These are phyloP conservation scores for Ryuthela nishihirai DNA, from an alignment of 2,888 invertebrate genomes.

Conservation along the genomic window DNA sequence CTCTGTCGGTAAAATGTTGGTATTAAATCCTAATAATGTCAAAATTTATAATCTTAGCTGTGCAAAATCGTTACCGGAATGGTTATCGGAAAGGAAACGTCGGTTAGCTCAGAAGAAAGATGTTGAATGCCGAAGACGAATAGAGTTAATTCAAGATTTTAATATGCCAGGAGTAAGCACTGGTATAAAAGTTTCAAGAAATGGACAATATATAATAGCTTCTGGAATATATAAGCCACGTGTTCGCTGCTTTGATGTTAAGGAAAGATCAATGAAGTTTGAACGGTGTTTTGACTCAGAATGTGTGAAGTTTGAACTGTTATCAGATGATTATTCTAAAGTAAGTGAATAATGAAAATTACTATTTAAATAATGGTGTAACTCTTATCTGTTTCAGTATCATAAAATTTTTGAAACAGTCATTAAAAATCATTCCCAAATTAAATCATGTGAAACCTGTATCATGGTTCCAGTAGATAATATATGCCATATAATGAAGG, in stretches of 20 bases:
- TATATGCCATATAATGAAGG: too few species aligned
- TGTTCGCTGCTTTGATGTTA: conserved; percentile 92
- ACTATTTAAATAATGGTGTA: too few species aligned
- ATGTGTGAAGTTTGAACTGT: conserved; percentile 84
- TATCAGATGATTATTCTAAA: conserved; percentile 96
- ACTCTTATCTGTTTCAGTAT: too few species aligned
- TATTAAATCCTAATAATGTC: conserved; percentile 88
- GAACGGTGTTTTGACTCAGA: conserved; percentile 97
- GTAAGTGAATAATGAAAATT: conserved; percentile 53
- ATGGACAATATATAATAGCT: conserved; percentile 87
- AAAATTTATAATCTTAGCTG: conserved; percentile 97
- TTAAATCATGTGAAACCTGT: too few species aligned
- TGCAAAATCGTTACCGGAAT: conserved; percentile 96
- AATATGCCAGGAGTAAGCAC: conserved; percentile 96
- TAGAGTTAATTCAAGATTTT: conserved; percentile 98
- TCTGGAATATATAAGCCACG: conserved; percentile 92
- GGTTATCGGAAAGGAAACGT: conserved; percentile 80
- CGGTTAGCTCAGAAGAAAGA: conserved; percentile 78
- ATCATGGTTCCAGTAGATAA: too few species aligned
- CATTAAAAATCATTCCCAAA: too few species aligned
- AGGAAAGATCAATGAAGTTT: conserved; percentile 93
- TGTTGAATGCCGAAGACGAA: conserved; percentile 81
- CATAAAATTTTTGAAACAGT: too few species aligned
- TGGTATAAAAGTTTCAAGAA: conserved; percentile 75
- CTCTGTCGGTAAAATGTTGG: too few species aligned